Evolutionary conservation across 1,140 invertebrate genomes (phyloP), one percentile per base, ranked within the genome.

Genomic region (Telenomus remus): DNA sequence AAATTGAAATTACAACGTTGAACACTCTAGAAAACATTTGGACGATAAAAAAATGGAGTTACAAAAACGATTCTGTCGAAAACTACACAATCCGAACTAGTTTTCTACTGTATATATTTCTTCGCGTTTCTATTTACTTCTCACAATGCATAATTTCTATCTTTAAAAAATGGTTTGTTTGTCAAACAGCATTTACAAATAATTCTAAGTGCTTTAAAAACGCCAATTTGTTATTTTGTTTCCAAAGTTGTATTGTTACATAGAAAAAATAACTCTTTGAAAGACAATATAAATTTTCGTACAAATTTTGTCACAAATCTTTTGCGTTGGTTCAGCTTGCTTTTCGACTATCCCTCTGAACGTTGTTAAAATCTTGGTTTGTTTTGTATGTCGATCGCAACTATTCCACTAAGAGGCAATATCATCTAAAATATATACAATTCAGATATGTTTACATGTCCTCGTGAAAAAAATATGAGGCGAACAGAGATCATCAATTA

Each of bases 361-460:
- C 16, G 7, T 44, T n/a, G 12, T 60, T 60, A 11, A 50, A 42
- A 50, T 15, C 49, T n/a, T 43, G 19, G 44, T 55, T 60, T 60
- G 61, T 12, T 63, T 51, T 53, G n/a, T 44, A 46, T 65, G 19
- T 60, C 56, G 39, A 39, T 70, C 50, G 27, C 39, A 60, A 60
- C 61, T 73, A 78, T 73, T 64, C 42, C 16, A n/a, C 75, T 72
- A 72, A 63, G 50, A 66, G 59, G 49, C 55, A 73, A 69, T 69
- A 73, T 65, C 50, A 42, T 78, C 44, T 73, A 70, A 73, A 69
- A 57, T 78, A 78, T 78, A 51, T 78, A 78, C 70, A 78, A 57
- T 78, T 37, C 57, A 64, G 60, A 81, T 83, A 83, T 82, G 80
- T 83, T 3, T 27, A 82, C 82, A 83, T 43, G 56, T 72, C 76